Evolutionary conservation across 2,113 vertebrate species (phyloP).

Genomic region (Saccopteryx leptura): DNA sequence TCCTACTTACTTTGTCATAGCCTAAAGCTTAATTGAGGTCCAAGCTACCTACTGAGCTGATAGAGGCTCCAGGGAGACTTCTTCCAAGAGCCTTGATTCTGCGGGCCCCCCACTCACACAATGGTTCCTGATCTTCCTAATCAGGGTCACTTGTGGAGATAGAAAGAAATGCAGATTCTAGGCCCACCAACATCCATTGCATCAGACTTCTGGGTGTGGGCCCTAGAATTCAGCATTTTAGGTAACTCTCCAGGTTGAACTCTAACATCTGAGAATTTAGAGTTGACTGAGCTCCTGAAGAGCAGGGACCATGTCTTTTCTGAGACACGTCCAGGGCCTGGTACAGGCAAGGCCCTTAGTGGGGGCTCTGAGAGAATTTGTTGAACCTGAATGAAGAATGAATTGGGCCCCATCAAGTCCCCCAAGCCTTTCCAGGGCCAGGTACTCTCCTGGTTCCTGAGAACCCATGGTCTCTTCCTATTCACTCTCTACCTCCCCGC

Average conservation of each 20-base stretch:
- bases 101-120: neutral
- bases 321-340: neutral
- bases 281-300: neutral
- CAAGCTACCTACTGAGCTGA: neutral
- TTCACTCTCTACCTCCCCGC: fast-evolving
- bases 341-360: neutral
- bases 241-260: neutral
- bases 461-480: neutral
- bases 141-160: neutral
- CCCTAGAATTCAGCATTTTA: neutral
- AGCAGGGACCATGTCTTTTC: neutral
- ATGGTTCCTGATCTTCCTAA: neutral
- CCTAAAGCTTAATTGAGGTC: neutral
- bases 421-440: neutral
- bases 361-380: too few species aligned
- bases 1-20: neutral
- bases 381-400: neutral
- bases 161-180: neutral
- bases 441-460: neutral
- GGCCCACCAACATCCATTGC: neutral
- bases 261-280: neutral
- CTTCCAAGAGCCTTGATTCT: neutral
- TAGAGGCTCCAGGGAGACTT: neutral
- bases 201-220: neutral
- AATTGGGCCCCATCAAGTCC: too few species aligned